These are phyloP conservation scores for Capromys pilorides DNA, from an alignment of 2,797 vertebrate genomes.

Conservation along the genomic window DNA sequence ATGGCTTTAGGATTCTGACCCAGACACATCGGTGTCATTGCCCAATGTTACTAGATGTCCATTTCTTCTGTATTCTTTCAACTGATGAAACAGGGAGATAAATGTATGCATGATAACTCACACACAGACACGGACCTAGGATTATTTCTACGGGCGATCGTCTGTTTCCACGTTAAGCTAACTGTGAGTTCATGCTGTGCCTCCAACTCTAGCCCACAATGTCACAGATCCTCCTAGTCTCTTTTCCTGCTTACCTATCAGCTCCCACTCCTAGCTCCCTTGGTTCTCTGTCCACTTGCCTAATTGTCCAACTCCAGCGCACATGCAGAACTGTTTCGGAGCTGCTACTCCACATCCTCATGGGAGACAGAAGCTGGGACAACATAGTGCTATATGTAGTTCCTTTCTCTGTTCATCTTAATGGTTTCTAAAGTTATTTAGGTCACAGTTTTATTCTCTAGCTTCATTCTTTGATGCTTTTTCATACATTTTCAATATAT, in stretches of 20 bases:
- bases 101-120: background rate
- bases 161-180: background rate
- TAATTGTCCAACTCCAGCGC: background rate
- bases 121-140: fast-evolving
- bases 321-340: background rate
- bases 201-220: background rate
- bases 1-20: background rate
- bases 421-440: background rate
- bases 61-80: background rate
- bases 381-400: too few species aligned
- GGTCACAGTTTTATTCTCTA: background rate
- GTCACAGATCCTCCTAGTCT: background rate
- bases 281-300: background rate
- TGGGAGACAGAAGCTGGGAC: background rate
- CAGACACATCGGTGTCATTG: background rate
- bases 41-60: background rate
- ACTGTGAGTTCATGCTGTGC: background rate
- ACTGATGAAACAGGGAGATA: background rate
- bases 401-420: background rate
- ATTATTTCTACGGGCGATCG: background rate
- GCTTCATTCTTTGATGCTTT: background rate
- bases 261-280: background rate
- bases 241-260: background rate
- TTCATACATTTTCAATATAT: background rate
- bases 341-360: background rate